Evolutionary conservation across 2,797 vertebrate species (phyloP).

Genomic region (Malurus splendens): DNA sequence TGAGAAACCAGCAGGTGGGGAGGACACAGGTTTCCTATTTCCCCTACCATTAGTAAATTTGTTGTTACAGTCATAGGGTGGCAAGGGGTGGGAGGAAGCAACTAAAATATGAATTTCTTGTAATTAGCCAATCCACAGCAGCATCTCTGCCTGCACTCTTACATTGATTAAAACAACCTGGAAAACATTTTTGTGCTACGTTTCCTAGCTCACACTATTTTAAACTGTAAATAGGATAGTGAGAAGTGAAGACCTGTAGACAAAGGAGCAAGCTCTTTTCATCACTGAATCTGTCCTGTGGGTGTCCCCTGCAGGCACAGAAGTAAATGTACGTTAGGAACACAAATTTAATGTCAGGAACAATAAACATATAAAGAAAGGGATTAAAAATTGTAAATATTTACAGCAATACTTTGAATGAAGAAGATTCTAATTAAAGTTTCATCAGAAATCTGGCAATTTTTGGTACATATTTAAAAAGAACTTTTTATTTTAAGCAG

Average conservation of each 20-base stretch:
- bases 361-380: neutral
- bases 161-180: rapidly evolving
- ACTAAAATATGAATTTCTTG: neutral
- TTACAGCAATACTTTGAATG: neutral
- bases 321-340: neutral
- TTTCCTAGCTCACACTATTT: neutral
- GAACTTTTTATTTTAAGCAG: neutral
- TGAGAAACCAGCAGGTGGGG: neutral
- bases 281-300: neutral
- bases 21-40: neutral
- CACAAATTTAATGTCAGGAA: neutral
- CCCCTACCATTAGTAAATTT: neutral
- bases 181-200: neutral
- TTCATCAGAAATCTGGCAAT: neutral
- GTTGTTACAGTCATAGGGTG: neutral
- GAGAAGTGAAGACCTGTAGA: neutral
- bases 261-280: neutral
- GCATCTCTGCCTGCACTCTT: neutral
- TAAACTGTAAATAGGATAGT: neutral
- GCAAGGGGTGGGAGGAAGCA: neutral
- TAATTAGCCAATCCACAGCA: neutral
- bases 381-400: neutral
- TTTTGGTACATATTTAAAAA: neutral
- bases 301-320: neutral
- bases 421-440: neutral